These are phyloP conservation scores for Endomychus coccineus DNA, from an alignment of 2,888 invertebrate genomes.

Conservation along the genomic window DNA sequence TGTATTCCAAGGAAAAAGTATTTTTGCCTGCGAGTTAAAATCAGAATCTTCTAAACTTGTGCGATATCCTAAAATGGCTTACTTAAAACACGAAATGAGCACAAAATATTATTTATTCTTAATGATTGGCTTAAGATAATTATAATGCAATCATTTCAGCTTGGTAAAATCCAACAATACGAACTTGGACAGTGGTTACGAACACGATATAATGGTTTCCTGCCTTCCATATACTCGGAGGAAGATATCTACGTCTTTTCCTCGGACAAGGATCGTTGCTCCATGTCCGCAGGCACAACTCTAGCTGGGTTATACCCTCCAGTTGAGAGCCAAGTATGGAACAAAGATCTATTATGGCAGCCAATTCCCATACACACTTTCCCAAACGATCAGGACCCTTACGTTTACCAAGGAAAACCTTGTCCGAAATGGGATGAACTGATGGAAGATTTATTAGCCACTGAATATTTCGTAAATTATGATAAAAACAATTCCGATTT, in stretches of 20 bases:
- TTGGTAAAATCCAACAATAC: no score
- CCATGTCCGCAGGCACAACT: slow-evolving; percentile 76
- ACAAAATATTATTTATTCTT: no score
- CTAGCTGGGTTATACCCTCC: slow-evolving; percentile 69
- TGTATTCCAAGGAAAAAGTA: no score
- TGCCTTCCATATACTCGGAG: slow-evolving; percentile 46
- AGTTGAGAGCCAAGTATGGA: slow-evolving; percentile 51
- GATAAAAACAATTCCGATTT: slow-evolving; percentile 50
- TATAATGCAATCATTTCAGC: no score
- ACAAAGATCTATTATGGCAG: slow-evolving; percentile 55
- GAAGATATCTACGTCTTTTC: slow-evolving; percentile 54
- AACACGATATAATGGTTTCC: slow-evolving; percentile 55
- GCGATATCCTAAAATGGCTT: no score
- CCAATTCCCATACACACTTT: slow-evolving; percentile 65
- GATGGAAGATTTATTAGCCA: slow-evolving; percentile 11
- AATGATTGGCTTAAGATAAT: no score
- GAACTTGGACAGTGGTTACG: slow-evolving; percentile 65
- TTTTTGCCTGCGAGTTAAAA: no score
- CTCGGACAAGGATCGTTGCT: slow-evolving; percentile 76
- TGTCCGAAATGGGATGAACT: slow-evolving; percentile 20
- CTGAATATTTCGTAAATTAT: slow-evolving; percentile 34
- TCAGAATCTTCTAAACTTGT: no score
- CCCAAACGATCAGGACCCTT: slow-evolving; percentile 52
- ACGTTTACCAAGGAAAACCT: slow-evolving; percentile 14
- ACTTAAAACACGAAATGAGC: no score